Evolutionary conservation across 2,888 invertebrate species (phyloP).

Genomic region (Clostera curtula): DNA sequence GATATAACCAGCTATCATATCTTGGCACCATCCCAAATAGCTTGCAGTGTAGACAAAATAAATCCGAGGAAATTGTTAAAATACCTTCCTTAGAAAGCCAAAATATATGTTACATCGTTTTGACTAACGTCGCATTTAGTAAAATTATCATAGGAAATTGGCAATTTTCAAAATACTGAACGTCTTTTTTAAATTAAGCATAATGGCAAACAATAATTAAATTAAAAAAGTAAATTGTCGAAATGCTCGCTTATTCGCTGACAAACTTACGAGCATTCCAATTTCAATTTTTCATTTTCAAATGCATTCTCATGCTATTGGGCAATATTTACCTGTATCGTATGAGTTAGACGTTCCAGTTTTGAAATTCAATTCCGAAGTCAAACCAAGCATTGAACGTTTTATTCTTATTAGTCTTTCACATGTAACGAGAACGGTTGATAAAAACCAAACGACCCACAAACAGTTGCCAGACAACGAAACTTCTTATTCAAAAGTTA

Average conservation of each 20-base stretch:
- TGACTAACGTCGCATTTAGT: background rate
- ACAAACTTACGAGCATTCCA: slow-evolving; percentile 22
- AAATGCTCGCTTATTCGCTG: slow-evolving; percentile 18
- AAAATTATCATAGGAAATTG: too few species aligned
- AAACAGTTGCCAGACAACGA: too few species aligned
- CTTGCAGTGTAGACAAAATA: background rate
- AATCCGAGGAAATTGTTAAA: background rate
- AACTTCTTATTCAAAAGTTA: too few species aligned
- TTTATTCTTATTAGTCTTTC: slow-evolving; percentile 3
- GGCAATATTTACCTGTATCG: slow-evolving; percentile 18
- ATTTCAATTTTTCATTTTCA: slow-evolving; percentile 26
- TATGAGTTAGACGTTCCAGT: slow-evolving; percentile 19
- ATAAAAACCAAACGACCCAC: too few species aligned
- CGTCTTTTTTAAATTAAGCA: too few species aligned
- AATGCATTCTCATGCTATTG: slow-evolving; percentile 24
- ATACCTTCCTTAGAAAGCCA: background rate
- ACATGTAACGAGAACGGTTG: background rate
- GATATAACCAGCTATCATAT: background rate
- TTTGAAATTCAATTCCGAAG: slow-evolving; percentile 19
- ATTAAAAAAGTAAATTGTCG: slow-evolving; percentile 1
- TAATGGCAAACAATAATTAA: background rate
- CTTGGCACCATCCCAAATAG: slow-evolving; percentile 1
- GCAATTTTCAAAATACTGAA: too few species aligned
- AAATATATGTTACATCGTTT: background rate
- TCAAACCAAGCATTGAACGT: slow-evolving; percentile 4